Base-by-base conservation (phyloP, 1,140 invertebrate genomes). In the Pseudomyrmex dendroicus region DNA sequence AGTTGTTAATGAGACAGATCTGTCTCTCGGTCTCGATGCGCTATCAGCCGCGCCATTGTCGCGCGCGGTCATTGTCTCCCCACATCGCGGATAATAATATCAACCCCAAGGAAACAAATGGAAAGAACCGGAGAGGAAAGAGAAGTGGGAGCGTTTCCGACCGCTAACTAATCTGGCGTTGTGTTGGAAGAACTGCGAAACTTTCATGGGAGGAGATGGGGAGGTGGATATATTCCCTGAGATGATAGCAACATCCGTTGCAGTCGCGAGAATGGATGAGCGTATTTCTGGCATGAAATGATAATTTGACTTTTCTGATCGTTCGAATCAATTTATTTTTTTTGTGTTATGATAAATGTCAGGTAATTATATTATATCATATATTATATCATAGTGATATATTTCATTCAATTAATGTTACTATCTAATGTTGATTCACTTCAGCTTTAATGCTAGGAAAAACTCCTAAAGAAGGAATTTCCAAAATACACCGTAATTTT, bases 1-100 rank as follows among this genome's bases (percentile, higher is more conserved):
- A 88, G 67, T 87, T 90, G 83, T 89, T 91, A 91, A 91, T 91
- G 90, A 91, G 90, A 90, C 82, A 83, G 86, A 87, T 87, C 85
- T 86, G 83, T 84, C 72, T 59, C 82, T 62, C 78, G 56, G 59
- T 82, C 62, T 76, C 59, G 50, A 82, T 87, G 74, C 76, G 76
- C 66, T 67, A 73, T 67, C 83, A 74, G 83, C 25, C 85, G 64
- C 52, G 66, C 68, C 66, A 88, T 89, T 88, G 89, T 86, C 78
- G 67, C 63, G 80, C 66, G 82, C 67, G 86, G 84, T 86, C 68
- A 90, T 90, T 90, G 90, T 90, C 80, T 88, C 66, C n/a, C 2
- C 35, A 35, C 35, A 17, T 7, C 66, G 59, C 62, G 85, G 89
- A 84, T 89, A 90, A 89, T 90, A 89, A 90, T 86, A 89, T 87